Conservation (phyloP, 2,888 invertebrate genomes). For the Liopterus haemorrhoidalis region DNA sequence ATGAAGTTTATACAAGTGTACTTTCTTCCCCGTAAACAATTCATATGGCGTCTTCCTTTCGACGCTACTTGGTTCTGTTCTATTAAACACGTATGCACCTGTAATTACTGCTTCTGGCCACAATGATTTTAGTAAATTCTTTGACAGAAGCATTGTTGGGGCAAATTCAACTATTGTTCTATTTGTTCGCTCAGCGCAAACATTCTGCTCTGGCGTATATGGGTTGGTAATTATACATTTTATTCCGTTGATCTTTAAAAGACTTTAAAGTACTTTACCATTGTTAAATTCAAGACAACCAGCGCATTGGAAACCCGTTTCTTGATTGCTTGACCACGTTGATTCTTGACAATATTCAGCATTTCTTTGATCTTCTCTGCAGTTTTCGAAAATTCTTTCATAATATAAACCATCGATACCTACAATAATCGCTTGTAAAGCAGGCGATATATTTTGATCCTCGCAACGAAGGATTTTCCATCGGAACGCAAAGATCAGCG, state of each 20-base stretch:
- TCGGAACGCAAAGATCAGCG: constrained; percentile 25
- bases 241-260: constrained; percentile 6
- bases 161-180: constrained; percentile 17
- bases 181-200: constrained; percentile 14
- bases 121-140: constrained; percentile 15
- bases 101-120: constrained; percentile 16
- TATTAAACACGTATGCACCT: constrained; percentile 2
- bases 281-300: constrained; percentile 13
- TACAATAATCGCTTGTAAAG: constrained; percentile 25
- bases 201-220: constrained; percentile 15
- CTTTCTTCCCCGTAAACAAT: constrained; percentile 5
- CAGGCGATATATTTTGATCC: constrained; percentile 21
- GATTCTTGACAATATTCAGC: constrained; percentile 5
- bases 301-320: constrained; percentile 6
- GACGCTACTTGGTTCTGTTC: constrained; percentile 5
- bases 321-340: background rate
- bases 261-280: background rate
- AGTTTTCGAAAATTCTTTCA: constrained; percentile 5
- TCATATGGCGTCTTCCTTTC: constrained; percentile 7
- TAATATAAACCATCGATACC: constrained; percentile 5
- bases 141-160: constrained; percentile 18
- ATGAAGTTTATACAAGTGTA: constrained; percentile 1
- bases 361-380: constrained; percentile 5
- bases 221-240: constrained; percentile 6
- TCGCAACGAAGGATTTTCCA: constrained; percentile 12